phyloP scores from a whole-genome alignment of 2,797 vertebrate genomes.

The Capromys pilorides region DNA sequence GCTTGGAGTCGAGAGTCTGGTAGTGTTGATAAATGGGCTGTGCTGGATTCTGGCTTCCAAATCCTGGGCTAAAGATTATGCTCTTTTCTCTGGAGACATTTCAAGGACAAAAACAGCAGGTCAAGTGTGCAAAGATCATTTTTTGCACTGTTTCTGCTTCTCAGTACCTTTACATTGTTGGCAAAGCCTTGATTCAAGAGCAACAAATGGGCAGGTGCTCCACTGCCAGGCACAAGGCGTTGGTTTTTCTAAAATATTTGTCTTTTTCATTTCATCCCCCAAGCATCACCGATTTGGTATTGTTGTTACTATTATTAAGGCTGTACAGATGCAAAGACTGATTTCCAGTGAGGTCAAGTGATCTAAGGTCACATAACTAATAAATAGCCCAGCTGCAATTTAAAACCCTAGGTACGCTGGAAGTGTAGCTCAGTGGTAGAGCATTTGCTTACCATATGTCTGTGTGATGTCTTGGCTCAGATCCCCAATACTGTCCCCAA shows the following conservation, averaged over 20 bases:
- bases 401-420: not conserved
- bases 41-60: constrained; percentile 63
- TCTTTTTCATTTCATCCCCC: constrained; percentile 37
- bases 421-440: not conserved
- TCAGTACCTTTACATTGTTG: constrained; percentile 24
- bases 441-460: not conserved
- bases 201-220: constrained; percentile 27
- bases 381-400: not conserved
- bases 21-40: constrained; percentile 64
- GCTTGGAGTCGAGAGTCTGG: constrained; percentile 69
- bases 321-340: constrained; percentile 39
- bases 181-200: constrained; percentile 37
- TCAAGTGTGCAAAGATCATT: constrained; percentile 24
- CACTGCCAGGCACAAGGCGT: not conserved
- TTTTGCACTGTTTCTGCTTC: constrained; percentile 55
- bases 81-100: constrained; percentile 51
- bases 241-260: not conserved
- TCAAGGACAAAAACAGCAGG: constrained; percentile 56
- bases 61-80: constrained; percentile 52
- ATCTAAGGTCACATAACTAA: constrained; percentile 57
- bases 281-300: constrained; percentile 30
- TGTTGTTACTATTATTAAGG: not conserved
- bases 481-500: not conserved
- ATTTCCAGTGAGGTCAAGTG: constrained; percentile 54
- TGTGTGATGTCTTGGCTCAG: not conserved